Evolutionary conservation across 2,888 invertebrate species (phyloP).

Genomic region (Timema podura): DNA sequence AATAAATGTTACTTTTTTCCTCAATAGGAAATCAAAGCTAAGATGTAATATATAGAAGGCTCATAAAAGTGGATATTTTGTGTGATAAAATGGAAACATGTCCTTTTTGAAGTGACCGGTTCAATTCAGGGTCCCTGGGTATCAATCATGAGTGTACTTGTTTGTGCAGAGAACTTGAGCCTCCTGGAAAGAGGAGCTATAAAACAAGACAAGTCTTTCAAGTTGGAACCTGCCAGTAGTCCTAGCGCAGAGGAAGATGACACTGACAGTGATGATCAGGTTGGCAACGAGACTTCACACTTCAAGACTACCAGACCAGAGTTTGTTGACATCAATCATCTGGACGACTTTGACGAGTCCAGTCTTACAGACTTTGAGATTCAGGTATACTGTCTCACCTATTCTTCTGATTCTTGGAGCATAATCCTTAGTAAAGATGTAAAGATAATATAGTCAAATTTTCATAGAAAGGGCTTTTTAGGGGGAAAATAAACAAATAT

Average conservation of each 20-base stretch:
- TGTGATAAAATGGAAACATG: neutral
- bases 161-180: conserved; percentile 66
- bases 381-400: conserved; percentile 44
- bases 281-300: conserved; percentile 43
- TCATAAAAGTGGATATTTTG: neutral
- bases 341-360: conserved; percentile 39
- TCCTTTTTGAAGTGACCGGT: conserved; percentile 13
- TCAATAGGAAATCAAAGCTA: too few species aligned
- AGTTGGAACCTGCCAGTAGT: conserved; percentile 28
- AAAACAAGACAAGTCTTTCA: conserved; percentile 57
- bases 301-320: conserved; percentile 21
- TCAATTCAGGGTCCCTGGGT: neutral
- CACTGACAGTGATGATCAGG: conserved; percentile 33
- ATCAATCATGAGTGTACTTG: conserved; percentile 6
- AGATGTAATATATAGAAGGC: conserved; percentile 10
- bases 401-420: neutral
- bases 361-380: conserved; percentile 53
- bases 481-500: neutral
- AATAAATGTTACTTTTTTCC: too few species aligned
- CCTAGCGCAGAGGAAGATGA: conserved; percentile 25
- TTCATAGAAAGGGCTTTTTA: neutral
- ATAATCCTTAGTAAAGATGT: neutral
- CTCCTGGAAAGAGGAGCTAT: conserved; percentile 81
- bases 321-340: conserved; percentile 21
- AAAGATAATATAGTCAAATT: neutral